These are phyloP conservation scores for Branchipolynoe longqiensis DNA, from an alignment of 2,888 invertebrate genomes.

Conservation along the genomic window DNA sequence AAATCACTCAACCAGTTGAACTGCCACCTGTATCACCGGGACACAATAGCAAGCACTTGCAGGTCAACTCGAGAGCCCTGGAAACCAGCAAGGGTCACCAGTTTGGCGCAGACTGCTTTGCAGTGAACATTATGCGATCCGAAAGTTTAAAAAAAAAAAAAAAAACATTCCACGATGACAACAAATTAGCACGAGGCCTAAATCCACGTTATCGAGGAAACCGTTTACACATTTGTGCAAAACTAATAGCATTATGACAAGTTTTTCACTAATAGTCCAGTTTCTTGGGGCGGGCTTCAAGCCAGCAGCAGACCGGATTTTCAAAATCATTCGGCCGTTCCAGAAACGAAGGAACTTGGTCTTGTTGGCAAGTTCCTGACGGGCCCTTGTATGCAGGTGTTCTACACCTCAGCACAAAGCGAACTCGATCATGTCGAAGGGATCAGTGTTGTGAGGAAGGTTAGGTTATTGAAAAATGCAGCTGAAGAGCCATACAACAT, in stretches of 20 bases:
- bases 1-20: constrained; percentile 62
- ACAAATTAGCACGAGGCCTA: too few relatives aligned
- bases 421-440: constrained; percentile 14
- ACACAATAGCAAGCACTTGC: constrained; percentile 61
- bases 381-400: constrained; percentile 17
- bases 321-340: neutral
- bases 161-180: constrained; percentile 59
- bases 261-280: neutral
- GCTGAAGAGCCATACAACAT: neutral
- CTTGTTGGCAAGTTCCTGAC: constrained; percentile 43
- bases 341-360: neutral
- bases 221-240: too few relatives aligned
- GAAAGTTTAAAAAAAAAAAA: too few relatives aligned
- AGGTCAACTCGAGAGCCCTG: constrained; percentile 50
- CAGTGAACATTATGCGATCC: constrained; percentile 66
- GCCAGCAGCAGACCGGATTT: constrained; percentile 3
- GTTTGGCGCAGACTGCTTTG: constrained; percentile 65
- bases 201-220: too few relatives aligned
- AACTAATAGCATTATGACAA: neutral
- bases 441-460: neutral
- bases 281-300: neutral
- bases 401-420: constrained; percentile 41
- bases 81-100: constrained; percentile 59
- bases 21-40: constrained; percentile 63
- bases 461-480: neutral